Evolutionary conservation across 2,797 vertebrate genomes (phyloP), one percentile per base, ranked within the genome.

Genomic region (Pteropus rufus): DNA sequence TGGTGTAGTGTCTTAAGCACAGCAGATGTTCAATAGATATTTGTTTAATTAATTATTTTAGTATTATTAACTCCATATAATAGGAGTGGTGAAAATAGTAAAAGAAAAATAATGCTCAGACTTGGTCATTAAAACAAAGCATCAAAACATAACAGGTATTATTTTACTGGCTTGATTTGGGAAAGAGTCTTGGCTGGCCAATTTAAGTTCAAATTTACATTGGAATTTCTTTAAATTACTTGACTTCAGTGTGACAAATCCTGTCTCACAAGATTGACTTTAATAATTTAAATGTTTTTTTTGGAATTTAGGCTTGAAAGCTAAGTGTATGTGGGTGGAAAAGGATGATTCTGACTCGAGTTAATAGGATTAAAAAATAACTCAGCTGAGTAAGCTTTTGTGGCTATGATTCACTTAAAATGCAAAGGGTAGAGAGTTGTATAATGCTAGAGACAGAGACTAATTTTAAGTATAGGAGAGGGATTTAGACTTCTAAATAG

Each of bases 271-370:
- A 96, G 88, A 94, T 46, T 92, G 77, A 89, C 58, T 97, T 96
- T 86, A 95, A 95, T 95, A 96, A 96, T 95, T 92, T 96, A 79
- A 98, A 89, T 76, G 54, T 94, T 97, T 97, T 97, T 90, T 95
- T 90, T 97, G 90, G 90, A 88, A 96, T 96, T 96, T 90, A 79
- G 31, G 93, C 82, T 96, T 93, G 84, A 96, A 92, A 93, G 26
- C 52, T 84, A 85, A 92, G 56, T 81, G 18, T 94, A 89, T 92
- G 85, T 88, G 79, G 90, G 81, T 97, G 73, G 92, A 96, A 97
- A 96, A 94, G 58, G 81, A 93, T 92, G 87, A 91, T 94, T 95
- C 54, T 95, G 92, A 92, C 77, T 93, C 79, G 87, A 95, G 41
- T 86, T 96, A 92, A 94, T 86, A 88, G 92, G 81, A 97, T 97